Base-by-base conservation (phyloP, 2,888 invertebrate species). In the Hyppa rectilinea region DNA sequence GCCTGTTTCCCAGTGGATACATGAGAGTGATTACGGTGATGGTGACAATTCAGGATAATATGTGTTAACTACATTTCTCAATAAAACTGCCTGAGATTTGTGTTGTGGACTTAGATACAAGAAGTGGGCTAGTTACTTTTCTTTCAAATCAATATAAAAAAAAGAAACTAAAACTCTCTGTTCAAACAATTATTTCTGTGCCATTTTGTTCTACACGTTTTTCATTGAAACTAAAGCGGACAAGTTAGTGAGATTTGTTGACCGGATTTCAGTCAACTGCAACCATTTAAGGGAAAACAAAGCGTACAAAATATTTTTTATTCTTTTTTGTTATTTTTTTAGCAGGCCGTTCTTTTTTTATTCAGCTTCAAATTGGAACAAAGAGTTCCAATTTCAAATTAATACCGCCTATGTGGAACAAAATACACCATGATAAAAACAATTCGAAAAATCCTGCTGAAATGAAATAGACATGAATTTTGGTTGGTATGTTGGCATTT, bases 381-480 rank as follows among this genome's bases (percentile, higher is more conserved):
- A 23, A 38, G 23, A 12, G 14, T 29, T 17, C 12, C 2, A 1
- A 9, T 45, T 58, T n/a, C 4, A 53, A 50, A 1, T 49, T 4
- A 26, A 38, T 20, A 29, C 9, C n/a, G 52, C n/a, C 10, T 34
- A 26, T 26, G 6, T 26, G 7, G n/a, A 12, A 14, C 9, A 7
- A 29, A 17, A 36, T n/a, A 17, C 20, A 5, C 26, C 7, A 26
- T 12, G 10, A 2, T 52, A n/a, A 61, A 31, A 12, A 26, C 12
- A 36, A 14, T 14, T 7, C 7, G 7, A 4, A 26, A 26, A n/a
- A 14, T 4, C n/a, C 4, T 14, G 10, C 10, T 29, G 29, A 36
- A 61, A 10, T 14, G 1, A 62, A 63, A 63, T 58, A 40, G 23
- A 31, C 7, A 17, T 31, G 10, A 56, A 56, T 29, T 56, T 29